Base-by-base conservation (phyloP, 1,140 invertebrate species). In the Drosophila tsacasi region DNA sequence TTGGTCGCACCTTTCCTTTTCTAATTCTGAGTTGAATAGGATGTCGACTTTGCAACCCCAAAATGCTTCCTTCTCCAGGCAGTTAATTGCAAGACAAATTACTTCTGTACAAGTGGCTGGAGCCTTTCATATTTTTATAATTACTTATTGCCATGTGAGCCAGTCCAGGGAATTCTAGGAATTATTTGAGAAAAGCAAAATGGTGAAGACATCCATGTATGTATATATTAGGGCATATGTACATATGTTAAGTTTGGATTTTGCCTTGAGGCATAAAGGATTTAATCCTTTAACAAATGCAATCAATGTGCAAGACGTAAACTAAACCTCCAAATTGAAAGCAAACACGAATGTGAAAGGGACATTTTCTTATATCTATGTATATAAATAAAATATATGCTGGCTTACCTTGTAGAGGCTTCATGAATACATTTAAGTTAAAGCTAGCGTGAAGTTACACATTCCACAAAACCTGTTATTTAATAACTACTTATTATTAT, bases 81-180 rank as follows among this genome's bases (percentile, higher is more conserved):
- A 62, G 76, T 76, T 81, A 84, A 84, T 81, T 84, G 82, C 82
- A 71, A 71, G 73, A 84, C 77, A 84, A 84, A 84, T 85, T 85
- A 81, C 82, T 78, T 69, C 66, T 75, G 72, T 74, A 49, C 82
- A 81, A 85, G 82, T 74, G 78, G 74, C 68, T 74, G 60, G 42
- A 54, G 73, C 67, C 59, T 69, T 73, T 77, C 76, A 76, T 83
- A 74, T 66, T 52, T 63, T 67, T 67, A 46, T 74, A 83, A 80
- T 84, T 81, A 64, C 78, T 69, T 78, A 52, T 63, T 71, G 71
- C 54, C 71, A 71, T 71, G 67, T 68, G 67, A 60, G 55, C 50
- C 54, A 49, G 23, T 10, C 27, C 19, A 35, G 19, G 21, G 25
- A 13, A 27, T 42, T 39, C 54, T 40, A 35, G 3, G 52, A 72